phyloP scores from a whole-genome alignment of 2,113 vertebrate species.

The Pantherophis guttatus region DNA sequence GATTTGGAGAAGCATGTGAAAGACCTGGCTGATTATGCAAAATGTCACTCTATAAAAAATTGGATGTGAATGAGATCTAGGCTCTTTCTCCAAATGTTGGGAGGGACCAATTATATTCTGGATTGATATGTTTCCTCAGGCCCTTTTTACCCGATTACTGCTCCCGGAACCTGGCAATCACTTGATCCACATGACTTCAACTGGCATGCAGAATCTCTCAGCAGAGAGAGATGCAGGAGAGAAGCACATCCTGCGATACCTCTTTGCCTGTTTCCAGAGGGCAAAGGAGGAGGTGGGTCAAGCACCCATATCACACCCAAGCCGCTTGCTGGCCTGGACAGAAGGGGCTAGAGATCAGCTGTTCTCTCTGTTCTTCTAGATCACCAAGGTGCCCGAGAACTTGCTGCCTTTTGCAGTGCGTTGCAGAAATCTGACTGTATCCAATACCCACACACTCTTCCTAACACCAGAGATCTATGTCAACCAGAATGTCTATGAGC shows the following conservation, averaged over 20 bases:
- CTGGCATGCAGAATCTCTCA: slow-evolving; percentile 82
- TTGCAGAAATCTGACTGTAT: slow-evolving; percentile 88
- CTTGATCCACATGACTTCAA: slow-evolving; percentile 91
- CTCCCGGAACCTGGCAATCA: slow-evolving; percentile 89
- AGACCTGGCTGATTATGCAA: background rate
- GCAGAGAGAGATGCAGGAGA: slow-evolving; percentile 95
- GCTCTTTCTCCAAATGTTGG: background rate
- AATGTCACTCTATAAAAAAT: background rate
- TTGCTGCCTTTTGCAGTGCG: slow-evolving; percentile 86
- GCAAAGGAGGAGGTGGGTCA: slow-evolving; percentile 87
- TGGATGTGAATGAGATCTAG: background rate
- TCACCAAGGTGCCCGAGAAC: slow-evolving; percentile 96
- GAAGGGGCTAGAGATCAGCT: background rate
- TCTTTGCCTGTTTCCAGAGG: slow-evolving; percentile 90
- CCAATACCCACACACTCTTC: slow-evolving; percentile 86
- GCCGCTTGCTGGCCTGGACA: rapidly evolving
- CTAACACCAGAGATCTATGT: slow-evolving; percentile 95
- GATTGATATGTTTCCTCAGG: slow-evolving; percentile 67
- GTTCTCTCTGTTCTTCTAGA: slow-evolving; percentile 64
- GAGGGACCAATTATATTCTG: background rate
- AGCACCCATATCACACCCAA: rapidly evolving
- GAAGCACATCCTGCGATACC: slow-evolving; percentile 85
- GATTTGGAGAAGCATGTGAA: background rate
- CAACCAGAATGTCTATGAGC: slow-evolving; percentile 88
- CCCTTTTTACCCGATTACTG: slow-evolving; percentile 88